phyloP scores from a whole-genome alignment of 1,140 invertebrate genomes.

The Argopecten irradians region DNA sequence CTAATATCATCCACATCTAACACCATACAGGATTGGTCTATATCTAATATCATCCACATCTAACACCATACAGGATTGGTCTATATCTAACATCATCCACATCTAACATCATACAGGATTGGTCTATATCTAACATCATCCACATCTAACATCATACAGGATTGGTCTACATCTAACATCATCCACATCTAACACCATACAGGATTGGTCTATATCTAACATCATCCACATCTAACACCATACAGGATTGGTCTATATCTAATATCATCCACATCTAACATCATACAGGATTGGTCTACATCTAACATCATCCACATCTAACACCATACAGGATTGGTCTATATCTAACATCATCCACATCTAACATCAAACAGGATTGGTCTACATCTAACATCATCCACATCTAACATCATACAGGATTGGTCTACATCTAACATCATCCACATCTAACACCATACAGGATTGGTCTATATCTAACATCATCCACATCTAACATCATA shows the following conservation, averaged over 20 bases:
- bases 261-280: not conserved
- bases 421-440: not conserved
- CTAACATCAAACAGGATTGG: not conserved
- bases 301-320: not conserved
- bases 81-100: no score
- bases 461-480: not conserved
- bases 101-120: not conserved
- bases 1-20: no score
- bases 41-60: no score
- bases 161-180: not conserved
- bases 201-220: not conserved
- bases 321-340: not conserved
- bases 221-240: not conserved
- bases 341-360: not conserved
- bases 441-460: not conserved
- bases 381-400: not conserved
- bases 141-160: not conserved
- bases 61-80: not conserved
- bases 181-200: not conserved
- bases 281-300: no score
- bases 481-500: not conserved
- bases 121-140: not conserved
- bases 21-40: not conserved
- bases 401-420: not conserved
- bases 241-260: not conserved